Percentiles rank a stretch among this genome's conserved stretches.
phyloP scores from a whole-genome alignment of 2,113 vertebrate species.

The Microtus ochrogaster region DNA sequence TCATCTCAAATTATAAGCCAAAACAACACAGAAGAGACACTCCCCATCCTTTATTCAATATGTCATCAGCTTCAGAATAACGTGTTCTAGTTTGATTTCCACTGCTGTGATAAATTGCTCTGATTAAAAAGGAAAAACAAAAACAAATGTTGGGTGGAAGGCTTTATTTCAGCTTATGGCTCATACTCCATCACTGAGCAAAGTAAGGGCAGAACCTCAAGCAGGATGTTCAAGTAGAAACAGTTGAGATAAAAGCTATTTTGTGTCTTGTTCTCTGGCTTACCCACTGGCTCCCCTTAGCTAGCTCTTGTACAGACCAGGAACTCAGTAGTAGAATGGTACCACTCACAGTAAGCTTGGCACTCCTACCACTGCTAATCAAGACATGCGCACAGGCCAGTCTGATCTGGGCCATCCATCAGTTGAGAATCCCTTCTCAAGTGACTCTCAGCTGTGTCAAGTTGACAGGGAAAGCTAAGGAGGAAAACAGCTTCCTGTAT shows the following conservation, averaged over 20 bases:
- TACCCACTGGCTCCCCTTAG: not conserved
- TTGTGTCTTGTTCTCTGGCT: not conserved
- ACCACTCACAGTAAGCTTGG: not conserved
- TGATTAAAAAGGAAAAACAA: not conserved
- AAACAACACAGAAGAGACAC: not conserved
- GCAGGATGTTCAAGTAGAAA: not conserved
- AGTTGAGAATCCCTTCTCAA: not conserved
- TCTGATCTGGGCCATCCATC: not conserved
- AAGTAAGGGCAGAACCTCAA: not conserved
- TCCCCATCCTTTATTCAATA: not conserved
- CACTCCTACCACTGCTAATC: not conserved
- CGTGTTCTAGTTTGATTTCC: not conserved
- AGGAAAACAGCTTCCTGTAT: not conserved
- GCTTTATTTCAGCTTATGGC: not conserved
- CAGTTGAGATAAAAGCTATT: too few species aligned
- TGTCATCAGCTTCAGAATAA: not conserved
- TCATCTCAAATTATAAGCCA: not conserved
- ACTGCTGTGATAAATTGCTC: not conserved
- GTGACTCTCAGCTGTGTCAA: not conserved
- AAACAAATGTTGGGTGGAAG: too few species aligned
- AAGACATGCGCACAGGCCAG: not conserved
- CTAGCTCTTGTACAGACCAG: not conserved
- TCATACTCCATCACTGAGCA: not conserved
- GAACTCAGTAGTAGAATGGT: not conserved
- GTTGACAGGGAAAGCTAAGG: not conserved